A percentile compares a stretch with the other conserved stretches of the same genome.
Conservation (phyloP, 2,888 invertebrate species). For the Eucriotettix oculatus region DNA sequence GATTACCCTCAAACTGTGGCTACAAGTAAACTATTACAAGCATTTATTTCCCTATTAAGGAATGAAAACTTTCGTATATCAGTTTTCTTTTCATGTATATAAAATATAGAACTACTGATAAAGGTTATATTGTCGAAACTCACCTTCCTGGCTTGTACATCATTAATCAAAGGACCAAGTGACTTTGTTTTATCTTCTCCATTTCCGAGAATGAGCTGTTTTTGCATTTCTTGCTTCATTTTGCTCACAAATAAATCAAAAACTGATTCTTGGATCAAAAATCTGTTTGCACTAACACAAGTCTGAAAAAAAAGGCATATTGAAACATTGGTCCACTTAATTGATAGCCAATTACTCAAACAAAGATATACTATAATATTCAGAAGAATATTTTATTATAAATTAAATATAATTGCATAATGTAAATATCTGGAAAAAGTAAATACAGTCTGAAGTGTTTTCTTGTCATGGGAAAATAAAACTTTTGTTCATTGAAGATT, state of each 20-base stretch:
- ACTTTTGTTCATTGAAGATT: background rate
- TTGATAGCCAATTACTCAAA: no score
- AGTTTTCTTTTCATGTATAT: no score
- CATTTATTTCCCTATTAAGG: no score
- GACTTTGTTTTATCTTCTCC: constrained; percentile 43
- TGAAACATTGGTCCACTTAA: no score
- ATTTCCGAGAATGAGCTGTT: constrained; percentile 59
- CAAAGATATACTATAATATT: no score
- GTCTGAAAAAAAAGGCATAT: constrained; percentile 37
- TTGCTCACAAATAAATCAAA: constrained; percentile 63
- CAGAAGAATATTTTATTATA: no score
- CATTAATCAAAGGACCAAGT: constrained; percentile 85
- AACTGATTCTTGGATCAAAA: constrained; percentile 62
- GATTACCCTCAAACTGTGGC: no score
- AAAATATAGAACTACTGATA: no score
- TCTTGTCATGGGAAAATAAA: background rate
- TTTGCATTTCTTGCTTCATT: constrained; percentile 46
- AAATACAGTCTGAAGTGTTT: background rate
- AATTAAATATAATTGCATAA: no score
- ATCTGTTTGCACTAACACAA: constrained; percentile 87
- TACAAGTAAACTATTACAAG: no score
- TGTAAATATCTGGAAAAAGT: background rate
- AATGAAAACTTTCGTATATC: no score
- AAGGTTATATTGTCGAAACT: background rate
- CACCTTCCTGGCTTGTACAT: constrained; percentile 64